Conservation (phyloP, 2,113 vertebrate species). For the Puffinus mauretanicus region DNA sequence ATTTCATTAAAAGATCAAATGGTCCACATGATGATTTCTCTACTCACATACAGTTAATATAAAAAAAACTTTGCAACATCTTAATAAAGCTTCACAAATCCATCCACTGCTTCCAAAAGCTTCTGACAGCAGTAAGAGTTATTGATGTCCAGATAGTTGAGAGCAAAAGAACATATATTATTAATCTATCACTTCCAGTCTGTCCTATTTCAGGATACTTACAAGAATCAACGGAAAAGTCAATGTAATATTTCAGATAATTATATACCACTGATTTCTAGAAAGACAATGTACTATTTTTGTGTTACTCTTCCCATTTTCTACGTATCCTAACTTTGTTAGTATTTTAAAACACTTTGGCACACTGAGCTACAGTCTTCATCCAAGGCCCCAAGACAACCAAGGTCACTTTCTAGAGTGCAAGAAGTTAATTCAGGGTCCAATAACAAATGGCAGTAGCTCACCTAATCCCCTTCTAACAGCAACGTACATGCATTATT, state of each 20-base stretch:
- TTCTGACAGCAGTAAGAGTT: not conserved
- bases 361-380: not conserved
- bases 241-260: not conserved
- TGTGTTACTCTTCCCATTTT: not conserved
- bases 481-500: not conserved
- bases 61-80: not conserved
- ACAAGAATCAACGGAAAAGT: not conserved
- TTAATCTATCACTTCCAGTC: not conserved
- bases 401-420: not conserved
- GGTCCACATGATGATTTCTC: not conserved
- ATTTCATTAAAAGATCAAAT: not conserved
- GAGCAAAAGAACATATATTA: not conserved
- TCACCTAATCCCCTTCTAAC: not conserved
- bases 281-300: not conserved
- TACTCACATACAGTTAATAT: not conserved
- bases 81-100: not conserved
- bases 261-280: not conserved
- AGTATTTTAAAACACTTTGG: not conserved
- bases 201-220: not conserved
- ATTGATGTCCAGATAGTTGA: not conserved
- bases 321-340: not conserved
- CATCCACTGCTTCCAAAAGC: not conserved
- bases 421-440: not conserved
- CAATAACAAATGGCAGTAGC: not conserved
- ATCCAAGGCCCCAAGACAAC: not conserved